Evolutionary conservation across 2,113 vertebrate species (phyloP), one percentile per base, ranked within the genome.

Genomic region (Corythoichthys haematopterus): DNA sequence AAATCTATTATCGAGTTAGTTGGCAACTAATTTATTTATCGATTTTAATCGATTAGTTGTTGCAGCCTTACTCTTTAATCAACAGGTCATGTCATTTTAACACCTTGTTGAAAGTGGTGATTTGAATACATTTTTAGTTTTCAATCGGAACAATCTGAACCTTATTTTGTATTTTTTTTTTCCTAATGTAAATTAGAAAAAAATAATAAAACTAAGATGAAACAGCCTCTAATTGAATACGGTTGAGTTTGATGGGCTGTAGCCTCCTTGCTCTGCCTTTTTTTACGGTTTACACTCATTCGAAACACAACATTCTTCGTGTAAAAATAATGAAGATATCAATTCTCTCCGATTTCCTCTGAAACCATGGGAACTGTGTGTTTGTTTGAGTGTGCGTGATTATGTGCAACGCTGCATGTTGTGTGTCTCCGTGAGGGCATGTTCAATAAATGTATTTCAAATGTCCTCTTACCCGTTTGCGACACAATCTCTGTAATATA

Each of bases 361-460:
- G 37, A n/a, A 60, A 60, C 58, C 58, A 37, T 58, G 56, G 56
- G 10, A 40, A 38, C 9, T 38, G 63, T 79, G 55, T 66, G 64
- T 77, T 66, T 74, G 15, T 47, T 47, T 65, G 76, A 60, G 66
- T 46, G 55, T 40, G 48, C 40, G 59, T 47, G 48, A 57, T n/a
- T 40, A 11, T 33, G 52, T 3, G 33, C 64, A 56, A 4, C 28
- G 2, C 56, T 48, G 80, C 46, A 28, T 66, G 46, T 68, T 65
- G 37, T 65, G 68, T 53, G 51, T 59, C 53, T 65, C 37, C 36
- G 28, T 15, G 62, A 38, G 65, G 37, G 58, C 62, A 48, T 62
- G 52, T 46, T 38, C 8, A 57, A 20, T 40, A 40, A 55, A 52
- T 43, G 43, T 62, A 55, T 63, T 61, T 67, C 35, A 48, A 43